A percentile compares a stretch with the other conserved stretches of the same genome.
These are phyloP conservation scores for Cephus pulcher DNA, from an alignment of 2,888 invertebrate genomes.

Conservation along the genomic window DNA sequence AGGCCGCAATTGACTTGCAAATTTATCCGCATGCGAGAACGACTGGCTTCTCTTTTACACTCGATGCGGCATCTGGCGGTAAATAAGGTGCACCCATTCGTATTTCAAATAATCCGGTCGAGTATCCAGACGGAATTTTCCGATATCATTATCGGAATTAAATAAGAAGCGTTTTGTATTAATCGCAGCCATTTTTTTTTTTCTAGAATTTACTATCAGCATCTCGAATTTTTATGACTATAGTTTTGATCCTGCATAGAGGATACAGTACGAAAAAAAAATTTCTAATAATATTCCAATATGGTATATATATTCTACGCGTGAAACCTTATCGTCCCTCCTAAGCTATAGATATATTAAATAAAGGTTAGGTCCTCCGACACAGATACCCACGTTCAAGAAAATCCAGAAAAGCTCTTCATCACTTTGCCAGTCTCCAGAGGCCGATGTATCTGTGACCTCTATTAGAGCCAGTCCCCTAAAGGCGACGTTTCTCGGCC, in stretches of 20 bases:
- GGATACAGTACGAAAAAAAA: background rate
- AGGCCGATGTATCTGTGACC: background rate
- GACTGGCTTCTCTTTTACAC: background rate
- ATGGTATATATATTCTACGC: background rate
- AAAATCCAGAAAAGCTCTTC: background rate
- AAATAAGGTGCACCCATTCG: conserved; percentile 40
- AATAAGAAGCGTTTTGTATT: background rate
- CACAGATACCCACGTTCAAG: background rate
- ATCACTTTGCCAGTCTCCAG: background rate
- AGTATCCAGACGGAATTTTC: conserved; percentile 2
- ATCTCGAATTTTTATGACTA: background rate
- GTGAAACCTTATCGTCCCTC: background rate
- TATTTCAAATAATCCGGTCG: conserved; percentile 46
- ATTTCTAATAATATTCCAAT: background rate
- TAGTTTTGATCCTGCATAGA: background rate
- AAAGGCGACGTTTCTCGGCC: background rate
- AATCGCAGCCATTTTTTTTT: background rate
- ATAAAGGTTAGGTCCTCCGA: background rate
- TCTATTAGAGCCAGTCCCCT: background rate
- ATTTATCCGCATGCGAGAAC: background rate
- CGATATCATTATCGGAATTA: background rate
- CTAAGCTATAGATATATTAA: background rate
- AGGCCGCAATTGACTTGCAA: conserved; percentile 26
- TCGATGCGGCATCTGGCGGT: conserved; percentile 31
- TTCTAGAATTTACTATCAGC: background rate